A percentile compares a stretch with the other conserved stretches of the same genome.
phyloP scores from a whole-genome alignment of 2,888 invertebrate species.

The Scaptomyza polygonia region DNA sequence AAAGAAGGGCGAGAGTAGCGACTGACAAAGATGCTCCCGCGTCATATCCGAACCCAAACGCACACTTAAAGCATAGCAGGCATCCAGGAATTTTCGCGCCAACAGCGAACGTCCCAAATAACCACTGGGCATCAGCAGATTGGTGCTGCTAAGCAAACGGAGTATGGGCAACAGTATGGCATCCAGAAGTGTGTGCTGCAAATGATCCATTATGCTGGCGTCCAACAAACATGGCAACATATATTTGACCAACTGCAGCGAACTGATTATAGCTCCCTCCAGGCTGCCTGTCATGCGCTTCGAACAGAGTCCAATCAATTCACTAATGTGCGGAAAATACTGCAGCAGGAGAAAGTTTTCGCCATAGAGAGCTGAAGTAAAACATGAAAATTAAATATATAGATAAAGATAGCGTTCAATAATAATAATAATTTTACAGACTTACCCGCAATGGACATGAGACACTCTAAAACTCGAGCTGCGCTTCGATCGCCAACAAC shows the following conservation, averaged over 20 bases:
- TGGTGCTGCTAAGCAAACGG: slow-evolving; percentile 91
- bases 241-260: slow-evolving; percentile 91
- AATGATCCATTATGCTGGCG: slow-evolving; percentile 92
- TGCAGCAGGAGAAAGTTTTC: slow-evolving; percentile 90
- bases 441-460: slow-evolving; percentile 93
- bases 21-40: slow-evolving; percentile 89
- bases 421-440: not conserved
- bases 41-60: slow-evolving; percentile 92
- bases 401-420: not conserved
- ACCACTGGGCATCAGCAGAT: slow-evolving; percentile 93
- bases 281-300: slow-evolving; percentile 92
- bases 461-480: slow-evolving; percentile 94
- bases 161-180: slow-evolving; percentile 93
- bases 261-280: slow-evolving; percentile 95
- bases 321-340: slow-evolving; percentile 95
- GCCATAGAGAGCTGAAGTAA: slow-evolving; percentile 57
- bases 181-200: slow-evolving; percentile 93
- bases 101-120: slow-evolving; percentile 89
- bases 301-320: slow-evolving; percentile 92
- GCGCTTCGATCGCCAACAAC: slow-evolving; percentile 93
- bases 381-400: not conserved
- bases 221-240: slow-evolving; percentile 93
- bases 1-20: slow-evolving; percentile 90
- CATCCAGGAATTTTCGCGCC: slow-evolving; percentile 92
- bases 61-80: slow-evolving; percentile 91